Evolutionary conservation across 2,888 invertebrate species (phyloP).

Genomic region (Eupithecia abbreviata): DNA sequence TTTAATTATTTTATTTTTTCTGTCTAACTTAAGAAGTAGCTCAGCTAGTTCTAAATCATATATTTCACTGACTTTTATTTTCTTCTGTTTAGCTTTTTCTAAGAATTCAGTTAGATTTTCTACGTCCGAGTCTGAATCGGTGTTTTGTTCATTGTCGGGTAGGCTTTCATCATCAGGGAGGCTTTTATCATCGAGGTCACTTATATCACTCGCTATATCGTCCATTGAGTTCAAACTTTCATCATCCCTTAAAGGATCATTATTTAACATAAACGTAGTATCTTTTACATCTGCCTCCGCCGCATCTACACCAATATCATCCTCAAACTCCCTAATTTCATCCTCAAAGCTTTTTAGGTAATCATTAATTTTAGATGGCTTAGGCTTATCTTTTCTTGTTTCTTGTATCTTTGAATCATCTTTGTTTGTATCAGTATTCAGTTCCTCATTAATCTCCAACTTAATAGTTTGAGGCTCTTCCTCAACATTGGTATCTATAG

Average conservation of each 20-base stretch:
- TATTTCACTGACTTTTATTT: background rate
- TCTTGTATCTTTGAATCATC: background rate
- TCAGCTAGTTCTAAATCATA: background rate
- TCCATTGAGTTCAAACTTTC: background rate
- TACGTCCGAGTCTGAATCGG: background rate
- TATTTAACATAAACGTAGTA: background rate
- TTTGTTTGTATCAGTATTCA: background rate
- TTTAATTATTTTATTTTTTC: background rate
- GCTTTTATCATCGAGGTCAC: background rate
- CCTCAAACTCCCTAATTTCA: background rate
- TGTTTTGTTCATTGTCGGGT: background rate
- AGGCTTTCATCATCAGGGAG: background rate
- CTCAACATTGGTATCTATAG: background rate
- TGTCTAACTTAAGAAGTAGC: background rate
- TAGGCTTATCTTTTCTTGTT: background rate
- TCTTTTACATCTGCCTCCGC: background rate
- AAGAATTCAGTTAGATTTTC: background rate
- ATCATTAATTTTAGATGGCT: background rate
- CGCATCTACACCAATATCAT: background rate
- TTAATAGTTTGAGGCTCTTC: background rate
- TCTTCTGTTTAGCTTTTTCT: background rate
- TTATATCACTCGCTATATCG: background rate
- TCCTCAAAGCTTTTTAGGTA: background rate
- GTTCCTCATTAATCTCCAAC: background rate
- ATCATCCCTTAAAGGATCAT: background rate